Evolutionary conservation across 2,113 vertebrate species (phyloP), one percentile per base, ranked within the genome.

Genomic region (Ammospiza caudacuta): DNA sequence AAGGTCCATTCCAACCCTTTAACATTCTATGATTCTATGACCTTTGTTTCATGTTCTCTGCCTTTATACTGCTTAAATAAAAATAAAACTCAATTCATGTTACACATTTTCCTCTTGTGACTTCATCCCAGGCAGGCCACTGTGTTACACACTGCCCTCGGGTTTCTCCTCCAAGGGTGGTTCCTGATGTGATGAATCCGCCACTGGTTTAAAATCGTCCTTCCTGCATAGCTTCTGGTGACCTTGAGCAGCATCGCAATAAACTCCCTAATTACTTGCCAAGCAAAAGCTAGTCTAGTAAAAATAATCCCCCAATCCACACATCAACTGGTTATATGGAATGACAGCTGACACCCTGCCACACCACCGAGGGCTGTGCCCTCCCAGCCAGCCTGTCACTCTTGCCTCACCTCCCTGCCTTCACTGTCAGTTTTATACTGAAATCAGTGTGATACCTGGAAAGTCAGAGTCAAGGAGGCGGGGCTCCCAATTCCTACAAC

Each of bases 91-190:
- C 0, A 0, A 3, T 33, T 46, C 2, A 1, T 20, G 22, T 35
- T 47, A 12, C 13, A 28, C 11, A 2, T 52, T 89, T 89, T 24
- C 8, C 10, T 59, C 0, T 29, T 10, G 13, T 44, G 28, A 28
- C 3, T 35, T 37, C 47, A 37, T 52, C 14, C 39, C 27, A 22
- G 33, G 44, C 28, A 21, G 33, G 27, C 14, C 5, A 2, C 7
- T 19, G 25, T 0, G 2, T 58, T 80, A 51, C 35, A n/a, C 20
- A 6, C 8, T 61, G 31, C 23, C 5, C 13, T 43, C n/a, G 14
- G 9, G 4, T 66, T 79, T 86, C 16, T 64, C 7, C 3, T 85
- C 18, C 0, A 0, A 55, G 19, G 7, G 29, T 0, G 0, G n/a
- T 12, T 72, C 22, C 28, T 31, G 10, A n/a, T 1, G 0, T 8